Base-by-base conservation (phyloP, 2,113 vertebrate species). In the Plectropomus leopardus region DNA sequence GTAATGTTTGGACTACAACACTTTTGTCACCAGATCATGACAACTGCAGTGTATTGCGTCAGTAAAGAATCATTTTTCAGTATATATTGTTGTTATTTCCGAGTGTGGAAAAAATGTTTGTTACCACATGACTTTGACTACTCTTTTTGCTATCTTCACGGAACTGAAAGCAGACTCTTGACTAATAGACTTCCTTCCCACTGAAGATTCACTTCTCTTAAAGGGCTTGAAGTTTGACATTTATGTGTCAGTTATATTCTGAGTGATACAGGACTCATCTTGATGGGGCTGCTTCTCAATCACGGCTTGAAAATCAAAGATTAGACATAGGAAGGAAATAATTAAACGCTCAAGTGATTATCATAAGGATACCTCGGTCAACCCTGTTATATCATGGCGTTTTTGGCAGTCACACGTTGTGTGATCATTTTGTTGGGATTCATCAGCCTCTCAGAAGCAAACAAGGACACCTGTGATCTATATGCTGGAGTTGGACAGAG, bases 161-260 rank as follows among this genome's bases (percentile, higher is more conserved):
- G 88, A 92, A 92, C 51, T 85, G 86, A 92, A 67, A 89, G 28
- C 42, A 77, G 61, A 74, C 54, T 66, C 40, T 87, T 89, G 85
- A 4, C 13, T 11, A 73, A 86, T 4, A 16, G 0, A 16, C 13
- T 88, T 83, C 58, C 88, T 72, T 76, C 55, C 65, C 32, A 0
- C 23, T 24, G 6, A 58, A 60, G 40, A 50, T 50, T 45, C 32
- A 77, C 86, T 87, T 90, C 89, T 75, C 59, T 60, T 76, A 0
- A 9, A 19, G 9, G 14, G 7, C n/a, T 6, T 26, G 16, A 51
- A 4, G 6, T 55, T n/a, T 23, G 40, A 50, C 19, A 17, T 51
- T 51, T 16, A 5, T 4, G 15, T 48, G 30, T 5, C 17, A 51
- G 14, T 50, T 42, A 3, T 44, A 23, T 13, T 72, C 5, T 23